Conservation (phyloP, 2,113 vertebrate species). For the Pycnonotus jocosus region DNA sequence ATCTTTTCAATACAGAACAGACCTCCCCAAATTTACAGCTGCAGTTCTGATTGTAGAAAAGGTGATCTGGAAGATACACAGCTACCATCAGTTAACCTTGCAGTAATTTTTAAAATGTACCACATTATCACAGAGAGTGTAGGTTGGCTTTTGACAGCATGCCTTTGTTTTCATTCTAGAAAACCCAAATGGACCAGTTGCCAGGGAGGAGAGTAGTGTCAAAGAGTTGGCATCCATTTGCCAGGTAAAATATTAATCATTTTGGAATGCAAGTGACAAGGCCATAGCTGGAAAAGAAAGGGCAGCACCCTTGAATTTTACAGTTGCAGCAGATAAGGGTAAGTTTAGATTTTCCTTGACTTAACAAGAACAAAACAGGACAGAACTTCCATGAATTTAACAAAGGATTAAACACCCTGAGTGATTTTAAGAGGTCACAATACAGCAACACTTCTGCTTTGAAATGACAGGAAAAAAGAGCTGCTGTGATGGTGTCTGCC, state of each 20-base stretch:
- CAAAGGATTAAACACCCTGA: not conserved
- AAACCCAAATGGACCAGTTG: not conserved
- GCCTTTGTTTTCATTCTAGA: not conserved
- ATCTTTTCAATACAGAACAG: not conserved
- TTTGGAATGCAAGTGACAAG: not conserved
- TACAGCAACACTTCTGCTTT: not conserved
- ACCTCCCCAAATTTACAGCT: not conserved
- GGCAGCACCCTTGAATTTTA: not conserved
- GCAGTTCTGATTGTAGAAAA: not conserved
- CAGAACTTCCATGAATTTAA: not conserved
- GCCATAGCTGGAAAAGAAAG: not conserved
- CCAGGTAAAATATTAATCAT: not conserved
- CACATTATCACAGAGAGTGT: not conserved
- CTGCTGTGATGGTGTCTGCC: rapidly evolving
- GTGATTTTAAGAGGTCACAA: not conserved
- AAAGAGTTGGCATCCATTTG: not conserved
- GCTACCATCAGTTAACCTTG: not conserved
- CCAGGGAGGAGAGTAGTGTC: not conserved
- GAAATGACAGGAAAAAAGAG: not conserved
- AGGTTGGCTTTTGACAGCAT: not conserved
- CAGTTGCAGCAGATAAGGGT: not conserved
- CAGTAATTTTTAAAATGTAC: not conserved
- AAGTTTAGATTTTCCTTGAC: not conserved
- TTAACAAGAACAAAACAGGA: not conserved
- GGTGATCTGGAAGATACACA: not conserved